Conservation (phyloP, 2,113 vertebrate genomes). For the Ceuthmochares aereus region DNA sequence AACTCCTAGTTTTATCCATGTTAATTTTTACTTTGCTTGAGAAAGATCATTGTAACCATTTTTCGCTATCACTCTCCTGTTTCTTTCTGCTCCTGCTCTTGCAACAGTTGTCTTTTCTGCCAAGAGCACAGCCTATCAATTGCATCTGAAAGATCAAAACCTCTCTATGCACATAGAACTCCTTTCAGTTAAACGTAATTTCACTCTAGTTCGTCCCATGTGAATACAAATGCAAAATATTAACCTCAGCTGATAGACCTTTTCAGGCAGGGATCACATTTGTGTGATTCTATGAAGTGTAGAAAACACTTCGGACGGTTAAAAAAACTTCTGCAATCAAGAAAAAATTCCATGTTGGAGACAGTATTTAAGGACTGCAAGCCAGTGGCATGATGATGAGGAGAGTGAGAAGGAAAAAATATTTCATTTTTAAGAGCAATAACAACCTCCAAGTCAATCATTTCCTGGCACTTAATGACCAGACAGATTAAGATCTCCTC, state of each 20-base stretch:
- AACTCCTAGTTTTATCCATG: not conserved
- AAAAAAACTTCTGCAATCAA: not conserved
- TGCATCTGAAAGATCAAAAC: not conserved
- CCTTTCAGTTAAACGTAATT: not conserved
- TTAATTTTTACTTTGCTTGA: not conserved
- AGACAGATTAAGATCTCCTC: slow-evolving; percentile 22
- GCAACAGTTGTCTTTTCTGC: not conserved
- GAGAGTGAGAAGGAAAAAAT: not conserved
- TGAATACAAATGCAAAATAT: not conserved
- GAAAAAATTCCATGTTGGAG: not conserved
- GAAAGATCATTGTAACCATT: not conserved
- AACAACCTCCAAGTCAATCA: slow-evolving; percentile 20
- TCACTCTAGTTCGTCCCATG: not conserved
- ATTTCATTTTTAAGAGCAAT: slow-evolving; percentile 21
- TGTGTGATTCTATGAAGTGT: not conserved
- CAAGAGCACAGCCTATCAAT: not conserved
- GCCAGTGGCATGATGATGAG: not conserved
- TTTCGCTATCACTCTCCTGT: not conserved
- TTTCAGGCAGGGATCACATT: not conserved
- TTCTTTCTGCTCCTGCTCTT: not conserved
- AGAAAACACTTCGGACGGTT: not conserved
- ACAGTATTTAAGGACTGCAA: not conserved
- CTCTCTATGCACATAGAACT: not conserved
- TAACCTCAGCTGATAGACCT: not conserved
- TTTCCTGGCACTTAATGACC: slow-evolving; percentile 59